Evolutionary conservation across 2,888 invertebrate genomes (phyloP).

Genomic region (Drosophila paracracens): DNA sequence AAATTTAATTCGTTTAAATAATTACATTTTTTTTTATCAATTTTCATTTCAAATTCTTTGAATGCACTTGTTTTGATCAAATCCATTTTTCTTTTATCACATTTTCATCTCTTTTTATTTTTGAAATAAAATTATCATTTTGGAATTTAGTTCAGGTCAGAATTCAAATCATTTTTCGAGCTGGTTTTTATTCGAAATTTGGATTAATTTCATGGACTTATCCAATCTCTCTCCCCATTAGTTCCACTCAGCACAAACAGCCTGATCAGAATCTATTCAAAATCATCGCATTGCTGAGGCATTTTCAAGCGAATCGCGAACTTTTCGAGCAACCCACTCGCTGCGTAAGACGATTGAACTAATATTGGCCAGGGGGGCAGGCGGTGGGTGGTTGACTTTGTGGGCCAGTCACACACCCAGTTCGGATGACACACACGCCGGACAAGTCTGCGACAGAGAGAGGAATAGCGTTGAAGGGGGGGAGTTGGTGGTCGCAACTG

Average conservation of each 20-base stretch:
- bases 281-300: not conserved
- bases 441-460: not conserved
- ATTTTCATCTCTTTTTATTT: not conserved
- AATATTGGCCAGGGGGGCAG: too few relatives aligned
- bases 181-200: not conserved
- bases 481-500: not conserved
- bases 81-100: not conserved
- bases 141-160: not conserved
- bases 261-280: not conserved
- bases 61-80: not conserved
- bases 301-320: not conserved
- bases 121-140: not conserved
- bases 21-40: not conserved
- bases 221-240: not conserved
- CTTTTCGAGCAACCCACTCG: conserved; percentile 1
- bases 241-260: not conserved
- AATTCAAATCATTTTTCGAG: not conserved
- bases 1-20: not conserved
- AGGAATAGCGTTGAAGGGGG: not conserved
- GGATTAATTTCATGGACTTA: not conserved
- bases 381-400: not conserved
- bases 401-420: not conserved
- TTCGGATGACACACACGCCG: not conserved
- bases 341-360: not conserved
- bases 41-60: not conserved